A percentile compares a stretch with the other conserved stretches of the same genome.
phyloP scores from a whole-genome alignment of 2,888 invertebrate genomes.

The Malachius bipustulatus region DNA sequence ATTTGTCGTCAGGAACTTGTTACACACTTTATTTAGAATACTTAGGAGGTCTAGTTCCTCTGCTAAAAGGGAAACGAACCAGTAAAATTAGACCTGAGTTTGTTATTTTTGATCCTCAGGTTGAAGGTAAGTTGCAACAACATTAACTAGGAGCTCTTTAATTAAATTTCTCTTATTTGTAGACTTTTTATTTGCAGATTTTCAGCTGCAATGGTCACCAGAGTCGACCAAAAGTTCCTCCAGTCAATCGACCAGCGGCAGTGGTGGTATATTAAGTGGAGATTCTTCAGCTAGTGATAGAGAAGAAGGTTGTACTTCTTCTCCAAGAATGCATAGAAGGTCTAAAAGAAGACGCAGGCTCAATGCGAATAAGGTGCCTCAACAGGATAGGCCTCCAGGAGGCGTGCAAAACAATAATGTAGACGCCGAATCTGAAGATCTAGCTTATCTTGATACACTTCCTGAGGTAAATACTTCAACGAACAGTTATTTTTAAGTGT shows the following conservation, averaged over 20 bases:
- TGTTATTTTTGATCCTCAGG: constrained; percentile 90
- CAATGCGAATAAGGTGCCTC: constrained; percentile 40
- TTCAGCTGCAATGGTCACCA: constrained; percentile 33
- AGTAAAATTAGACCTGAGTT: constrained; percentile 97
- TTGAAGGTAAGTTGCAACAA: constrained; percentile 47
- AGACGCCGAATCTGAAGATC: constrained; percentile 41
- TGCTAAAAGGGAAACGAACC: constrained; percentile 88
- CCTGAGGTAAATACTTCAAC: constrained; percentile 65
- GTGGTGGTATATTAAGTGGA: constrained; percentile 39
- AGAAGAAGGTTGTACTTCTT: constrained; percentile 63
- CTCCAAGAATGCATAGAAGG: constrained; percentile 69
- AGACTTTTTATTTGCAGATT: constrained; percentile 23
- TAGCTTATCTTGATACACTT: constrained; percentile 72
- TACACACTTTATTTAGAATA: constrained; percentile 90
- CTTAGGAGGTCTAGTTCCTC: constrained; percentile 88
- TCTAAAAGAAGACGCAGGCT: constrained; percentile 44
- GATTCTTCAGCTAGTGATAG: constrained; percentile 57
- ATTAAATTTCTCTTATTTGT: not conserved
- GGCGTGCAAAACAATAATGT: constrained; percentile 30
- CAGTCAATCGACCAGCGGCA: constrained; percentile 41
- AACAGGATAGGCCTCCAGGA: constrained; percentile 18
- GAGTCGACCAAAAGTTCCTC: constrained; percentile 45
- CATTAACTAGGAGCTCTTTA: too few species aligned
- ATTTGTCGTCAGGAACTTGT: constrained; percentile 56
- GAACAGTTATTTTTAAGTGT: constrained; percentile 3